Base-by-base conservation (phyloP, 2,888 invertebrate genomes). In the Argyresthia goedartella region DNA sequence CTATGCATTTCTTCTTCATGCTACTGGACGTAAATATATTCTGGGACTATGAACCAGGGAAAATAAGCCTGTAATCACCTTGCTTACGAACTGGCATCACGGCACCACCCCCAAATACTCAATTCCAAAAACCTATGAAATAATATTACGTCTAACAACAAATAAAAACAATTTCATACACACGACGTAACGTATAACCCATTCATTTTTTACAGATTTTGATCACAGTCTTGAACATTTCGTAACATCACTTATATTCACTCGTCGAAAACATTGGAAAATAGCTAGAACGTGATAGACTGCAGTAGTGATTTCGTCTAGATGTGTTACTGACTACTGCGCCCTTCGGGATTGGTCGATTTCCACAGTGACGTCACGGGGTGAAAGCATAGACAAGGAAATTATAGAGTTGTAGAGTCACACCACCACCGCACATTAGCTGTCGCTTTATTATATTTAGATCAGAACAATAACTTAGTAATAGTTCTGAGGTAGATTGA, bases 11-110 rank as follows among this genome's bases (percentile, higher is more conserved):
- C 15, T 14, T 14, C 14, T 44, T 25, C 25, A 25, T 25, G 25
- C 2, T 44, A 44, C 44, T 14, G 14, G 15, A 44, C 44, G 16
- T 14, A 11, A 10, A 43, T 14, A 15, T 15, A 44, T 44, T 44
- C 44, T 44, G 15, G 9, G 9, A 15, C 44, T 16, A 25, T 25
- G n/a, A n/a, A n/a, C n/a, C 33, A 44, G 1, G 13, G 15, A 9
- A 7, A 4, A 10, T 44, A 9, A 7, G 16, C 14, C 69, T 66
- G 74, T 72, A 80, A 82, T 88, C 81, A 91, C 91, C 91, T 91
- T 92, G 91, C 88, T 92, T 92, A 80, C 91, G 90, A 80, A 91
- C 91, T 79, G 91, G 91, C 91, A 92, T 91, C 84, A 82, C 86
- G 85, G 76, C 76, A 77, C 82, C 84, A 84, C 84, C 85, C 84